Evolutionary conservation across 1,140 invertebrate genomes (phyloP).

Genomic region (Radopholus similis): DNA sequence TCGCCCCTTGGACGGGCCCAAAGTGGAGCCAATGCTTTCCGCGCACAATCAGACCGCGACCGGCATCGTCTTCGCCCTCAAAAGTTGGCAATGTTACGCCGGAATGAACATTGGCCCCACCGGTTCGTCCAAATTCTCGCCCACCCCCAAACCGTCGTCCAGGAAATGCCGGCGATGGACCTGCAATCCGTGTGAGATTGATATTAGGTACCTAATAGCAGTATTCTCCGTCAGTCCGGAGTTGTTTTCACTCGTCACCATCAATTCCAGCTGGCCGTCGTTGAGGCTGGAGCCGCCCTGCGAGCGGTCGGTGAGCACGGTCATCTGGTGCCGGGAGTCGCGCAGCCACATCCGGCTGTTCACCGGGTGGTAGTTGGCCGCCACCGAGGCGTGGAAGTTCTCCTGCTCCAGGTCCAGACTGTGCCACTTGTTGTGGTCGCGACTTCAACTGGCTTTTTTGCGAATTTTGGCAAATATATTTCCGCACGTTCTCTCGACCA

Average conservation of each 20-base stretch:
- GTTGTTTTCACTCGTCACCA: too few species aligned
- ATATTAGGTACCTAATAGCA: not conserved
- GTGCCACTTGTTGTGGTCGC: constrained; percentile 7
- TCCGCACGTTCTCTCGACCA: constrained; percentile 69
- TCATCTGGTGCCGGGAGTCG: constrained; percentile 64
- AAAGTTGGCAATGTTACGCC: not conserved
- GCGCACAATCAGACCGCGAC: constrained; percentile 71
- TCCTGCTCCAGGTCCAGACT: constrained; percentile 36
- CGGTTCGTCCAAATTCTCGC: constrained; percentile 82
- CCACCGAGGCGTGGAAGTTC: constrained; percentile 72
- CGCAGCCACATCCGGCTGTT: constrained; percentile 71
- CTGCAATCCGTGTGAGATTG: constrained; percentile 54
- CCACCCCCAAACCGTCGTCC: constrained; percentile 85
- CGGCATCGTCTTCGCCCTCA: constrained; percentile 63
- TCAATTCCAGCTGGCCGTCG: constrained; percentile 68
- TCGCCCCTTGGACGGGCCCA: not conserved
- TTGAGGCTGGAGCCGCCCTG: constrained; percentile 79
- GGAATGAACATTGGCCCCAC: not conserved
- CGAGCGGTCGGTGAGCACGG: constrained; percentile 76
- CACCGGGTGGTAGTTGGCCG: constrained; percentile 63
- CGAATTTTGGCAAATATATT: not conserved
- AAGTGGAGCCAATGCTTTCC: constrained; percentile 66
- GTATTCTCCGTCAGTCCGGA: not conserved
- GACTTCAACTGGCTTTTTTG: not conserved
- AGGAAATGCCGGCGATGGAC: constrained; percentile 77